phyloP scores from a whole-genome alignment of 2,888 invertebrate species.

The Phalera bucephala region DNA sequence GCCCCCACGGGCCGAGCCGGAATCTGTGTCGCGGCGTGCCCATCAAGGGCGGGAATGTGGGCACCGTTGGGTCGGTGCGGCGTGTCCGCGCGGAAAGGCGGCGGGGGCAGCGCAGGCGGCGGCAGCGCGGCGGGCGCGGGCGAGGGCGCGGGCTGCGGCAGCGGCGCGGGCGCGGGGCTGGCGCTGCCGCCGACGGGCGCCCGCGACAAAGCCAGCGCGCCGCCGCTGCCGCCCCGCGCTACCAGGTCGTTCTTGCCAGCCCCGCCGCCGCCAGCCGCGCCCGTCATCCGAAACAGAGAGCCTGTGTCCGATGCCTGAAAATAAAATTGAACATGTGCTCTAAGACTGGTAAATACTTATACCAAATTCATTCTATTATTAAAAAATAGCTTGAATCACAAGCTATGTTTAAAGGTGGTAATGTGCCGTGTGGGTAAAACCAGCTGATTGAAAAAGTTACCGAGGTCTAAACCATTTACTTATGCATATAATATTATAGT shows the following conservation, averaged over 20 bases:
- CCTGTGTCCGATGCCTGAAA: constrained; percentile 73
- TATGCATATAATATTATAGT: no score
- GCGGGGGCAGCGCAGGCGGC: constrained; percentile 85
- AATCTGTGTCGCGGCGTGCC: constrained; percentile 71
- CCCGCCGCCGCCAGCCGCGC: constrained; percentile 80
- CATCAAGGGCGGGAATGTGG: constrained; percentile 72
- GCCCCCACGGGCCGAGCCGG: constrained; percentile 71
- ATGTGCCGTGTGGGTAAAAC: no score
- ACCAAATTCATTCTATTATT: no score
- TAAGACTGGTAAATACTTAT: no score
- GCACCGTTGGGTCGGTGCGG: constrained; percentile 68
- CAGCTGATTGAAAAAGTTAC: no score
- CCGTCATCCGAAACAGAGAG: constrained; percentile 76
- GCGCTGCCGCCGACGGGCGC: constrained; percentile 84
- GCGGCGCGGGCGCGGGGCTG: constrained; percentile 85
- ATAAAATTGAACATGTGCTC: no score
- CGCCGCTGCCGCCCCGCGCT: constrained; percentile 86
- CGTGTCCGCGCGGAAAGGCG: constrained; percentile 82
- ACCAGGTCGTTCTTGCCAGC: constrained; percentile 85
- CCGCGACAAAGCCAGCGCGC: constrained; percentile 84
- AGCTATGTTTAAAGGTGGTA: no score
- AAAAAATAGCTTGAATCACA: no score
- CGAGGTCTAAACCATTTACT: no score
- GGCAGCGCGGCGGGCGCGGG: constrained; percentile 88
- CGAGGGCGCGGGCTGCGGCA: constrained; percentile 86